Evolutionary conservation across 2,797 vertebrate species (phyloP), one percentile per base, ranked within the genome.

Genomic region (Scyliorhinus canicula): DNA sequence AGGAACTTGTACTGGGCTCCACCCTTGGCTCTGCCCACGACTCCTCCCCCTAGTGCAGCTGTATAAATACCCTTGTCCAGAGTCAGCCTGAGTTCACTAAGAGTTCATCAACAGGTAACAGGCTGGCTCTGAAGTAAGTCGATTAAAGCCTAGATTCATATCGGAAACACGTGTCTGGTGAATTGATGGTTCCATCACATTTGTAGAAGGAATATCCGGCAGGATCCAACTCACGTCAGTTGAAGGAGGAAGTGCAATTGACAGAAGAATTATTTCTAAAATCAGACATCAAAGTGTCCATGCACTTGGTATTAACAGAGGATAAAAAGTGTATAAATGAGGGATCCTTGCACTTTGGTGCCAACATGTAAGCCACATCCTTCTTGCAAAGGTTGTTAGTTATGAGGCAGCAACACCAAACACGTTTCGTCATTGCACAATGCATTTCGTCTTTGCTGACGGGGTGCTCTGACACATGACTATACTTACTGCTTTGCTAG

Each of bases 401-500:
- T 82, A 52, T 47, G 77, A 55, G 12, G 31, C 47, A 86, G 26
- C 84, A 86, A 86, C 44, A 52, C 47, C 2, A 50, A 90, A n/a
- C 6, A 90, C n/a, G 35, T 19, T 90, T 19, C 35, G 16, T 60
- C 35, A n/a, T 31, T 21, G 31, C 2, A 44, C 88, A 65, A 47
- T 47, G 21, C n/a, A 4, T 26, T 40, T n/a, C 8, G n/a, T 52
- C 26, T 31, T 40, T 11, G 40, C 24, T 86, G 24, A 63, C 1
- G 26, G 91, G 1, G 26, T 28, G 77, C 7, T 47, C 2, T 16
- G 24, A 93, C 21, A 47, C 0, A 12, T 31, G n/a, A 24, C 8
- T 7, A 40, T 11, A 11, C 97, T 97, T 95, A 97, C 98, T 97
- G 97, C 95, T 97, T 96, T 60, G 97, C 97, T 95, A 97, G 95